Percentiles rank a stretch among this genome's conserved stretches.
Evolutionary conservation across 2,888 invertebrate species (phyloP).

Genomic region (Steinernema carpocapsae): DNA sequence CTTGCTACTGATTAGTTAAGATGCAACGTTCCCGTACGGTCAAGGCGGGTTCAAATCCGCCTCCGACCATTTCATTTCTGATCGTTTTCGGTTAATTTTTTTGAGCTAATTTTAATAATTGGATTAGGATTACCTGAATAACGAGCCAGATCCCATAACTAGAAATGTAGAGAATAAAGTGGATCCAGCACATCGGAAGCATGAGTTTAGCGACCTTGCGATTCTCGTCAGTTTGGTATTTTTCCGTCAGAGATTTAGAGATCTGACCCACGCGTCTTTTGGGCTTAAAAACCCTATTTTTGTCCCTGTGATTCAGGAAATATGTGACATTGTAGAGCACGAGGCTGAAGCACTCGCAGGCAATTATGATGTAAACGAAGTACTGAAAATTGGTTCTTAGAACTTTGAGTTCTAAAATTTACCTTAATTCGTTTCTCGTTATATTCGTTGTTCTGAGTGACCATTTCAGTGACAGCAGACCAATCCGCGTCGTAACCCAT

Average conservation of each 20-base stretch:
- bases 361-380: slow-evolving; percentile 5
- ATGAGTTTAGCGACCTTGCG: slow-evolving; percentile 2
- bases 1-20: too few relatives aligned
- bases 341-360: slow-evolving; percentile 1
- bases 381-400: neutral
- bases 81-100: too few relatives aligned
- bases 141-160: slow-evolving; percentile 2
- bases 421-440: neutral
- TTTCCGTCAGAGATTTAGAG: neutral
- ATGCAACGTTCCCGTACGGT: too few relatives aligned
- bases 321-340: slow-evolving; percentile 23
- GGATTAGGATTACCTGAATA: neutral
- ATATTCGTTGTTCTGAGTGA: neutral
- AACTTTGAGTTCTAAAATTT: neutral
- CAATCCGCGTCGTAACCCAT: slow-evolving; percentile 26
- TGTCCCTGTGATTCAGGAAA: slow-evolving; percentile 16
- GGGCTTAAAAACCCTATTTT: neutral
- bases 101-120: too few relatives aligned
- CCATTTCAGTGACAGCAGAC: neutral
- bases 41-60: too few relatives aligned
- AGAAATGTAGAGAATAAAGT: slow-evolving; percentile 1
- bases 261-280: slow-evolving; percentile 18
- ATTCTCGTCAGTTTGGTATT: slow-evolving; percentile 32
- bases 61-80: too few relatives aligned
- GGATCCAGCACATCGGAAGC: slow-evolving; percentile 19